phyloP scores from a whole-genome alignment of 2,113 vertebrate species.

The Oncorhynchus tshawytscha region DNA sequence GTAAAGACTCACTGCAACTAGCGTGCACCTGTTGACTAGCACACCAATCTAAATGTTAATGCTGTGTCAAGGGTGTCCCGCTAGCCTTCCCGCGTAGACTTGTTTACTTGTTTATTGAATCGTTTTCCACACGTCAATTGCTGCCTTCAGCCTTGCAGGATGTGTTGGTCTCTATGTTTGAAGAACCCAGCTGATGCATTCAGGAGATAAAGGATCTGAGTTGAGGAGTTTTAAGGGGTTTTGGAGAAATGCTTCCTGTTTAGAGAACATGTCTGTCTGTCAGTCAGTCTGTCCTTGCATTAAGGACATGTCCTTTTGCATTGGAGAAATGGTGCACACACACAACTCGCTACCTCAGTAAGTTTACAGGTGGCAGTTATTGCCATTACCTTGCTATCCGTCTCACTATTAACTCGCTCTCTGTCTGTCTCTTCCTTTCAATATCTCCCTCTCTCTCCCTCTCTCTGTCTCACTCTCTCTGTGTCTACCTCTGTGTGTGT shows the following conservation, averaged over 20 bases:
- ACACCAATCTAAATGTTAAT: constrained; percentile 72
- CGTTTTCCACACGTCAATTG: constrained; percentile 17
- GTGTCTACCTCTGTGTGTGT: background rate
- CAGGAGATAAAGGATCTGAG: background rate
- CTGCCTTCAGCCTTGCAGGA: constrained; percentile 4
- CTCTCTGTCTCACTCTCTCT: background rate
- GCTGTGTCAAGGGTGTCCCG: constrained; percentile 21
- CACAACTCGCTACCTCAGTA: background rate
- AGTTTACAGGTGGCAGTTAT: background rate
- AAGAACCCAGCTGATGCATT: constrained; percentile 20
- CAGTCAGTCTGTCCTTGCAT: background rate
- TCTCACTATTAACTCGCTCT: background rate
- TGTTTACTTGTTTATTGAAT: constrained; percentile 20
- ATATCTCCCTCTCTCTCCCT: background rate
- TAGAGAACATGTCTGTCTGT: background rate
- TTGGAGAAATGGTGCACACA: background rate
- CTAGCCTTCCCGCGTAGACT: constrained; percentile 11
- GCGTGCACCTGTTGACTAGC: constrained; percentile 57
- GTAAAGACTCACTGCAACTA: constrained; percentile 34
- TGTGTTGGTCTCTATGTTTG: constrained; percentile 20
- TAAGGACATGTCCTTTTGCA: background rate
- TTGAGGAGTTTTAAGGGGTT: background rate
- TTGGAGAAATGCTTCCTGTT: too few relatives aligned
- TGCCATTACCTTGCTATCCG: background rate
- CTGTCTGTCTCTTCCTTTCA: background rate